These are phyloP conservation scores for Calcarius lapponicus DNA, from an alignment of 2,797 vertebrate genomes.

Conservation along the genomic window DNA sequence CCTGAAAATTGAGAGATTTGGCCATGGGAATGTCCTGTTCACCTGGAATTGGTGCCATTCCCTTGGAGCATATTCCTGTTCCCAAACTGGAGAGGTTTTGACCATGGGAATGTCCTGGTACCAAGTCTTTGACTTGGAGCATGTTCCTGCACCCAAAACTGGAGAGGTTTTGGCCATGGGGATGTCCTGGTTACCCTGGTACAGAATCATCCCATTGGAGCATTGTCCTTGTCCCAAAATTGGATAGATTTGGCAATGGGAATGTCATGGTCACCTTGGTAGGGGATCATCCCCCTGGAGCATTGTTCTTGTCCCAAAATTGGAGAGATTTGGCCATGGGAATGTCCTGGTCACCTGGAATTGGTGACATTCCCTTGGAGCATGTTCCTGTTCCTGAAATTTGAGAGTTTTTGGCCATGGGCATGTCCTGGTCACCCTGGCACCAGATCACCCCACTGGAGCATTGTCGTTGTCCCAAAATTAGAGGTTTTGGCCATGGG, in stretches of 20 bases:
- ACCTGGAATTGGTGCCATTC: too few species aligned
- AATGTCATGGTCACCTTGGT: too few species aligned
- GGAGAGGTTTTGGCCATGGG: not conserved
- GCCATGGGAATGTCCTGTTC: not conserved
- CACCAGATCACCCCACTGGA: too few species aligned
- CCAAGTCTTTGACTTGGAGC: too few species aligned
- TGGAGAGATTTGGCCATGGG: not conserved
- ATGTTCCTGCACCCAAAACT: too few species aligned
- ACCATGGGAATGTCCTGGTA: too few species aligned
- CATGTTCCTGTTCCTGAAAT: accelerated
- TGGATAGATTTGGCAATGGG: not conserved
- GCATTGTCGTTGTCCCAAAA: not conserved
- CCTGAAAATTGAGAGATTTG: too few species aligned
- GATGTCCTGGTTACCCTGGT: not conserved
- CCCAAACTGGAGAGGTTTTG: not conserved
- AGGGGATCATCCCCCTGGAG: too few species aligned
- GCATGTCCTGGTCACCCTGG: too few species aligned
- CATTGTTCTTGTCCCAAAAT: too few species aligned
- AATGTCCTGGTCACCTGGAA: accelerated
- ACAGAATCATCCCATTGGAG: accelerated
- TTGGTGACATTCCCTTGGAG: accelerated
- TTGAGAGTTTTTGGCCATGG: too few species aligned
- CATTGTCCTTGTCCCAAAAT: not conserved
- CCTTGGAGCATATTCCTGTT: not conserved
- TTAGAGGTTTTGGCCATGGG: too few species aligned